Percentiles rank a stretch among this genome's conserved stretches.
Conservation (phyloP, 2,113 vertebrate genomes). For the Nesospiza acunhae region DNA sequence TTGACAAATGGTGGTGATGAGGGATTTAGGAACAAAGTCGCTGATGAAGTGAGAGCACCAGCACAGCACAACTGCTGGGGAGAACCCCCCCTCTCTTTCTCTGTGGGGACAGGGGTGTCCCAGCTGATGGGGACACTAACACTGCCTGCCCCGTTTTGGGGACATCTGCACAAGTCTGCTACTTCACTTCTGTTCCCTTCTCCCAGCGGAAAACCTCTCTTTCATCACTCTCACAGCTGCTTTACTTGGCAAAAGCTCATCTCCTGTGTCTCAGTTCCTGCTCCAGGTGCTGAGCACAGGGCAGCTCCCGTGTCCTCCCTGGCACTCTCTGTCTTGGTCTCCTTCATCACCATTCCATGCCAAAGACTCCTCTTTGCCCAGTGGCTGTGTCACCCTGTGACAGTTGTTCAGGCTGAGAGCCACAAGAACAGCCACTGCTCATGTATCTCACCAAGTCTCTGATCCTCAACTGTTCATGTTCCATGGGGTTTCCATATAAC, state of each 20-base stretch:
- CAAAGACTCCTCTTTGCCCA: neutral
- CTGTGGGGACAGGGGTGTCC: neutral
- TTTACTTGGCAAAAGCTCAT: neutral
- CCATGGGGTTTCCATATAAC: rapidly evolving
- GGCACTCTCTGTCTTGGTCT: neutral
- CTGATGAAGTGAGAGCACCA: neutral
- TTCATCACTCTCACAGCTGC: neutral
- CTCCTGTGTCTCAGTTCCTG: neutral
- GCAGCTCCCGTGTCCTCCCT: neutral
- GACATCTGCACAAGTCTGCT: neutral
- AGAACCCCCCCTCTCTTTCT: neutral
- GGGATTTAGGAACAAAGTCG: neutral
- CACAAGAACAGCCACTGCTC: neutral
- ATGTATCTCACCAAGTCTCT: neutral
- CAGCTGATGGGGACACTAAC: rapidly evolving
- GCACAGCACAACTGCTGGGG: neutral
- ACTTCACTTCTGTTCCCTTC: neutral
- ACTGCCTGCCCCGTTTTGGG: rapidly evolving
- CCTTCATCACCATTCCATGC: rapidly evolving
- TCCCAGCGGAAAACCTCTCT: neutral
- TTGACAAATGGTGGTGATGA: neutral
- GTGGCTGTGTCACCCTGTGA: neutral
- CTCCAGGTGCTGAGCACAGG: neutral
- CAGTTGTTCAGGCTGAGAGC: neutral
- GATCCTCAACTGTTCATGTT: rapidly evolving